phyloP scores from a whole-genome alignment of 2,113 vertebrate genomes.

The Ginglymostoma cirratum region DNA sequence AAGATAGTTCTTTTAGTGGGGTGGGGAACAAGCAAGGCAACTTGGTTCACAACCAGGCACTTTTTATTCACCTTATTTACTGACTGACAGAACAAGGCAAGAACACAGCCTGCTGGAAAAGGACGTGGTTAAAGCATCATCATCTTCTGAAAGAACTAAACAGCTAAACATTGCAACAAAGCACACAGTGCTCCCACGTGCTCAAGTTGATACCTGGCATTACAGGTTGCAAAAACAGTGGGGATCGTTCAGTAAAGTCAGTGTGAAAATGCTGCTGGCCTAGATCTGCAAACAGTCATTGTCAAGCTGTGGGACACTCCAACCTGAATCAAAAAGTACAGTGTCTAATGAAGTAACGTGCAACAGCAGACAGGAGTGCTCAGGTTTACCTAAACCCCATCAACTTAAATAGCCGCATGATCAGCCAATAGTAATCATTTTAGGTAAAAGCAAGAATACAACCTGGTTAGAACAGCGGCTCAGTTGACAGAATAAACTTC shows the following conservation, averaged over 20 bases:
- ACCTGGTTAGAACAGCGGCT: not conserved
- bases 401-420: not conserved
- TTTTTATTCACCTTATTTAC: not conserved
- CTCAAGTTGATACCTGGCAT: no score
- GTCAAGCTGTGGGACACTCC: not conserved
- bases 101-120: not conserved
- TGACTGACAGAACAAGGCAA: not conserved
- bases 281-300: not conserved
- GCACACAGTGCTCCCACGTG: not conserved
- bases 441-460: not conserved
- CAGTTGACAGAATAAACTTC: not conserved
- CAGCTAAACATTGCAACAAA: not conserved
- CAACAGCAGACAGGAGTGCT: not conserved
- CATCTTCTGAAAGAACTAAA: not conserved
- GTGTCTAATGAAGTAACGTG: not conserved
- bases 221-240: not conserved
- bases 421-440: not conserved
- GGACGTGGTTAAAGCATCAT: not conserved
- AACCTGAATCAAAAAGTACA: not conserved
- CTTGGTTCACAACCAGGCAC: not conserved
- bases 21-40: not conserved
- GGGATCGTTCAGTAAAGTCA: not conserved
- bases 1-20: not conserved
- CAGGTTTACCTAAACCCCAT: not conserved
- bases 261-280: not conserved